phyloP scores from a whole-genome alignment of 1,140 invertebrate species.

The Eupeodes corollae region DNA sequence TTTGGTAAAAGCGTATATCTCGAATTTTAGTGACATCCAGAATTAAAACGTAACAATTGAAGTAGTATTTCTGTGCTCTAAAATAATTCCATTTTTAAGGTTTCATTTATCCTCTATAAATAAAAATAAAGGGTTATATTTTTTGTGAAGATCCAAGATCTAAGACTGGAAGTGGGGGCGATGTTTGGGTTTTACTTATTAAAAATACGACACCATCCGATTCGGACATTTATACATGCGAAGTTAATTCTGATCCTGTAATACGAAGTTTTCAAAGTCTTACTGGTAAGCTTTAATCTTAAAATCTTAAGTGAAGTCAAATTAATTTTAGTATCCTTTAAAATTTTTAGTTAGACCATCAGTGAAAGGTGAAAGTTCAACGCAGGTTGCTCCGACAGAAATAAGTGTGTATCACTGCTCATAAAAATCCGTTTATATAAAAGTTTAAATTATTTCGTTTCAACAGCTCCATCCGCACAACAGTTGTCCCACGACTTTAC shows the following conservation, averaged over 20 bases:
- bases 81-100: too few species aligned
- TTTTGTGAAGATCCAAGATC: slow-evolving; percentile 40
- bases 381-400: not conserved
- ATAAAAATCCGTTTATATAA: too few species aligned
- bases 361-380: not conserved
- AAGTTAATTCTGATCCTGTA: slow-evolving; percentile 68
- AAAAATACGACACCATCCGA: slow-evolving; percentile 53
- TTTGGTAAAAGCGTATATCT: too few species aligned
- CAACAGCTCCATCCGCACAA: slow-evolving; percentile 17
- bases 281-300: slow-evolving; percentile 44
- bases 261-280: slow-evolving; percentile 63
- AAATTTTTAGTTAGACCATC: not conserved
- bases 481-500: slow-evolving; percentile 57
- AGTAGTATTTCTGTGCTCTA: too few species aligned
- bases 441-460: too few species aligned
- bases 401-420: too few species aligned
- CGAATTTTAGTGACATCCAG: too few species aligned
- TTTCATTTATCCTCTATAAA: too few species aligned
- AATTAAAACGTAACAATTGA: too few species aligned
- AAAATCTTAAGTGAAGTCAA: not conserved
- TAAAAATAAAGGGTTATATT: not conserved
- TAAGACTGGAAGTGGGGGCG: slow-evolving; percentile 45
- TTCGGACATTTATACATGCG: slow-evolving; percentile 67
- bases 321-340: not conserved
- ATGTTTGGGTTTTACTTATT: slow-evolving; percentile 75